Evolutionary conservation across 1,140 invertebrate genomes (phyloP).

Genomic region (Ooceraea biroi): DNA sequence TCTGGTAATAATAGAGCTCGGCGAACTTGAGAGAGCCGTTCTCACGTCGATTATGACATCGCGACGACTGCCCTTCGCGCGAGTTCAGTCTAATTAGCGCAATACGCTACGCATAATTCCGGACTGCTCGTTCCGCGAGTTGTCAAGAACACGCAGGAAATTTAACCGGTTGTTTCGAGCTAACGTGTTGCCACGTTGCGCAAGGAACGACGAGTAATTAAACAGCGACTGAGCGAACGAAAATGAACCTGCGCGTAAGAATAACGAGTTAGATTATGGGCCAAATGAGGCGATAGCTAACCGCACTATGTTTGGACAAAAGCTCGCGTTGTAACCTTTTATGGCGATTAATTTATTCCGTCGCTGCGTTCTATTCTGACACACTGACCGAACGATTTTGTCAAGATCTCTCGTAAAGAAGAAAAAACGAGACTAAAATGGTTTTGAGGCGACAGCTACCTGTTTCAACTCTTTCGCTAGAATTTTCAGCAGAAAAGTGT

Average conservation of each 20-base stretch:
- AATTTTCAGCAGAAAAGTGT: no score
- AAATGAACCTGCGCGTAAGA: not conserved
- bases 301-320: not conserved
- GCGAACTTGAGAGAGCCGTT: constrained; percentile 28
- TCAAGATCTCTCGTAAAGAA: not conserved
- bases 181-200: constrained; percentile 24
- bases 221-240: not conserved
- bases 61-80: constrained; percentile 29
- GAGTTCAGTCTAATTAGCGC: constrained; percentile 26
- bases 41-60: constrained; percentile 37
- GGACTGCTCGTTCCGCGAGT: not conserved
- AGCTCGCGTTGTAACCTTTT: not conserved
- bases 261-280: not conserved
- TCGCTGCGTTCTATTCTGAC: not conserved
- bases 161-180: not conserved
- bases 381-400: not conserved
- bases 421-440: not conserved
- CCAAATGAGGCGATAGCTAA: constrained; percentile 37
- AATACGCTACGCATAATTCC: not conserved
- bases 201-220: constrained; percentile 32
- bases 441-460: no score
- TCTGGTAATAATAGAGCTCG: constrained; percentile 30
- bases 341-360: constrained; percentile 1
- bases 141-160: constrained; percentile 37
- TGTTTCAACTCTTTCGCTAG: no score